These are phyloP conservation scores for Cephus pygmeus DNA, from an alignment of 2,888 invertebrate species.

Conservation along the genomic window DNA sequence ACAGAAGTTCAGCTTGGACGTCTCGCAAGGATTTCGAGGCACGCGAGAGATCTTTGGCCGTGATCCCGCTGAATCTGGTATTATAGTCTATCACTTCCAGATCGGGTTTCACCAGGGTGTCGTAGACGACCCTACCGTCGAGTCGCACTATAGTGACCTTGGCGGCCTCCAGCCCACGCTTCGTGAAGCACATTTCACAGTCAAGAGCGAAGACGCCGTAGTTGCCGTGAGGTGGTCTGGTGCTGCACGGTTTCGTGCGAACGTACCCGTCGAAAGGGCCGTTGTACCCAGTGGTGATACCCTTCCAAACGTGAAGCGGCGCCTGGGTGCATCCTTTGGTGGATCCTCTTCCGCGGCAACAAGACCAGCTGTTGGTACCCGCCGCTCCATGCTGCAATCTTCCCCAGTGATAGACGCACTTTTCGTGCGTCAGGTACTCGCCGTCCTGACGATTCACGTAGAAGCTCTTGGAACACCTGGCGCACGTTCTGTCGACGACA, in stretches of 20 bases:
- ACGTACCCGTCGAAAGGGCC: slow-evolving; percentile 79
- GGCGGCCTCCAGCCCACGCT: slow-evolving; percentile 85
- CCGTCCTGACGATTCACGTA: slow-evolving; percentile 74
- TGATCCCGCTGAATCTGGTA: slow-evolving; percentile 95
- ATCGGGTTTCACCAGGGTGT: slow-evolving; percentile 85
- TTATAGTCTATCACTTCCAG: slow-evolving; percentile 91
- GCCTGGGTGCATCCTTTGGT: slow-evolving; percentile 75
- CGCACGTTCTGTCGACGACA: slow-evolving; percentile 70
- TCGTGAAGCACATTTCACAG: slow-evolving; percentile 97
- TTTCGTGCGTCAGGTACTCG: slow-evolving; percentile 74
- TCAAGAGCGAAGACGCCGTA: slow-evolving; percentile 84
- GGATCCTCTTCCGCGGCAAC: slow-evolving; percentile 70
- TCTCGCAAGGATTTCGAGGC: slow-evolving; percentile 77
- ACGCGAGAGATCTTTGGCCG: slow-evolving; percentile 71
- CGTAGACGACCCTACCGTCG: slow-evolving; percentile 82
- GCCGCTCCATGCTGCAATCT: slow-evolving; percentile 69
- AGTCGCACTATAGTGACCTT: slow-evolving; percentile 86
- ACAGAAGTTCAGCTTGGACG: slow-evolving; percentile 87
- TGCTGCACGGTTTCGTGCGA: slow-evolving; percentile 67
- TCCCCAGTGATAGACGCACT: slow-evolving; percentile 92
- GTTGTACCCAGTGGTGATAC: slow-evolving; percentile 76
- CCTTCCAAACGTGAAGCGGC: slow-evolving; percentile 82
- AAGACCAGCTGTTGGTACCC: slow-evolving; percentile 68
- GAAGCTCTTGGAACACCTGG: slow-evolving; percentile 80
- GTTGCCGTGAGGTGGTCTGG: slow-evolving; percentile 67